A percentile compares a stretch with the other conserved stretches of the same genome.
These are phyloP conservation scores for Polymixis flavicincta DNA, from an alignment of 2,888 invertebrate species.

Conservation along the genomic window DNA sequence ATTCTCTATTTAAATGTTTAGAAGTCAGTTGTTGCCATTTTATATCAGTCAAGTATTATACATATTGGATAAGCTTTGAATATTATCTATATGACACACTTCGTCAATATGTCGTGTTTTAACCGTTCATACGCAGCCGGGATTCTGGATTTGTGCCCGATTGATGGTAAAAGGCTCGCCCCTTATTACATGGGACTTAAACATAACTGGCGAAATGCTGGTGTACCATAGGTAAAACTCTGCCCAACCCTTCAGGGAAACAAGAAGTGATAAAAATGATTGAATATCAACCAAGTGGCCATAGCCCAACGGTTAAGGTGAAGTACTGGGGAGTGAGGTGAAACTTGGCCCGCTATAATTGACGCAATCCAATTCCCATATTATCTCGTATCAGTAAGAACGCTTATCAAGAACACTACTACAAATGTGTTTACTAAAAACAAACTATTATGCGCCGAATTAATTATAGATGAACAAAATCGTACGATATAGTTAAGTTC, in stretches of 20 bases:
- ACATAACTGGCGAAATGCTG: too few species aligned
- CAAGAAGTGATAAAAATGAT: neutral
- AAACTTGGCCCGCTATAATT: neutral
- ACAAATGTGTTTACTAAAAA: slow-evolving; percentile 28
- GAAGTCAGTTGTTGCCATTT: neutral
- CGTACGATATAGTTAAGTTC: slow-evolving; percentile 33
- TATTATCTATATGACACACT: too few species aligned
- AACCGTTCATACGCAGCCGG: too few species aligned
- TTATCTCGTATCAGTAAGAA: neutral
- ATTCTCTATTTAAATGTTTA: neutral
- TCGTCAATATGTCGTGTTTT: too few species aligned
- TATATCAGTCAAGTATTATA: neutral
- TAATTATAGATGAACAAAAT: slow-evolving; percentile 25
- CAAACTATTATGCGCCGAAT: slow-evolving; percentile 14
- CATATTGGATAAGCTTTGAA: neutral
- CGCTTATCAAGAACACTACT: neutral
- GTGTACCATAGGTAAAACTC: too few species aligned
- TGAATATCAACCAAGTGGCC: neutral
- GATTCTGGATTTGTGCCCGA: too few species aligned
- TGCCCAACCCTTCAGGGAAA: too few species aligned
- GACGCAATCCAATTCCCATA: neutral
- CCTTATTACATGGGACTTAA: too few species aligned
- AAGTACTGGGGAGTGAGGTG: neutral
- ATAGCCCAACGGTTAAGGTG: neutral
- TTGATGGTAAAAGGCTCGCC: too few species aligned